These are phyloP conservation scores for Choristoneura fumiferana DNA, from an alignment of 1,140 invertebrate species.

Conservation along the genomic window DNA sequence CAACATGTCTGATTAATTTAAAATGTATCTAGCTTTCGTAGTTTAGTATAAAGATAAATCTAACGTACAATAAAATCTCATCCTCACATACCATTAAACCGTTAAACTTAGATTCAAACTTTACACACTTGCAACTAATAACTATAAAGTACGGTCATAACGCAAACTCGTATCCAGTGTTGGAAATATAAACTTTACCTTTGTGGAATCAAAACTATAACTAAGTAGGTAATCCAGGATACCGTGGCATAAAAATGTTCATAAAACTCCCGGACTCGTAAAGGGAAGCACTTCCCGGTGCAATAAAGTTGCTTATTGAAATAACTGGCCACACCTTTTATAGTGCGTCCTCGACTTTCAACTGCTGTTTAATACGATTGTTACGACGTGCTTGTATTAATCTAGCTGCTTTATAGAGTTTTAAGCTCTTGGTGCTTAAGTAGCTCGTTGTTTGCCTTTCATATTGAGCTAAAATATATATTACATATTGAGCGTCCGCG, in stretches of 20 bases:
- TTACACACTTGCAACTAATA: too few relatives aligned
- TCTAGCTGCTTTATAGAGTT: too few relatives aligned
- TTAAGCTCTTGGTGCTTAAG: too few relatives aligned
- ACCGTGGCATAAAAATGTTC: neutral
- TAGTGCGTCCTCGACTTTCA: neutral
- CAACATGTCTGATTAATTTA: too few relatives aligned
- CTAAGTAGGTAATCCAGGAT: neutral
- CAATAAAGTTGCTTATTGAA: slow-evolving; percentile 17
- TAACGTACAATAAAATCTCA: too few relatives aligned
- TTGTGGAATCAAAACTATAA: neutral
- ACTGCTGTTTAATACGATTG: neutral
- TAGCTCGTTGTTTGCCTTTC: too few relatives aligned
- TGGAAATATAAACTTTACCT: neutral
- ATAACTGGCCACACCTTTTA: slow-evolving; percentile 5
- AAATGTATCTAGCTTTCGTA: too few relatives aligned
- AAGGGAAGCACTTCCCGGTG: neutral
- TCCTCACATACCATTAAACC: too few relatives aligned
- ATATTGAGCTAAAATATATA: too few relatives aligned
- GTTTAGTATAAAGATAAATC: too few relatives aligned
- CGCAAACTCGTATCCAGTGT: neutral
- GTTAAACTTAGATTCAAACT: too few relatives aligned
- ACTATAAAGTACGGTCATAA: neutral
- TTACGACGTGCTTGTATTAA: neutral
- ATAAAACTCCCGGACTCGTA: neutral
- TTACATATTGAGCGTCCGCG: too few relatives aligned